Evolutionary conservation across 2,888 invertebrate species (phyloP).

Genomic region (Torymus tubicola): DNA sequence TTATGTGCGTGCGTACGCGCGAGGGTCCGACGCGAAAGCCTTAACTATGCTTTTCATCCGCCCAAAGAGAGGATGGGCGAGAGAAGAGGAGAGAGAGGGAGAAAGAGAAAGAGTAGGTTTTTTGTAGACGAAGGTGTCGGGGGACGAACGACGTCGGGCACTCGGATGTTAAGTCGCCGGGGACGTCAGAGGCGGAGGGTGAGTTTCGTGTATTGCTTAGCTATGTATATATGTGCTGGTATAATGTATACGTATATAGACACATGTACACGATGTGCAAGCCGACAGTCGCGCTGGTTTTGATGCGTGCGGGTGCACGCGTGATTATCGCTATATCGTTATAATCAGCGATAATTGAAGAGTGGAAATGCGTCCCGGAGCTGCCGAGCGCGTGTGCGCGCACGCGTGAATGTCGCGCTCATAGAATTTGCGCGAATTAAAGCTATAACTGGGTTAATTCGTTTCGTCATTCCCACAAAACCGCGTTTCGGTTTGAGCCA

Average conservation of each 20-base stretch:
- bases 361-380: slow-evolving; percentile 8
- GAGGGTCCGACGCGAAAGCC: slow-evolving; percentile 26
- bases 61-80: background rate
- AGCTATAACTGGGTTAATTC: slow-evolving; percentile 51
- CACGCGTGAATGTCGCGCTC: background rate
- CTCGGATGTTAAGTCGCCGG: background rate
- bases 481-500: too few species aligned
- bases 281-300: background rate
- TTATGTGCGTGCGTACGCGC: slow-evolving; percentile 14
- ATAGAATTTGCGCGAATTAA: slow-evolving; percentile 23
- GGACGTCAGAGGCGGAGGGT: background rate
- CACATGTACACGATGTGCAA: too few species aligned
- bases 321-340: slow-evolving; percentile 34
- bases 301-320: slow-evolving; percentile 3
- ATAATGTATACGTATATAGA: too few species aligned
- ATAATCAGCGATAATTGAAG: slow-evolving; percentile 45
- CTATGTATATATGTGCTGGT: too few species aligned
- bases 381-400: background rate
- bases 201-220: too few species aligned
- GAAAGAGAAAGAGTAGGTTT: background rate
- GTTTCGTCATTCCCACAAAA: slow-evolving; percentile 4
- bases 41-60: slow-evolving; percentile 52
- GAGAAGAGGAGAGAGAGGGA: background rate
- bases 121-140: background rate
- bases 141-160: background rate